Conservation (phyloP, 2,797 vertebrate species). For the Toxotes lorentzi region DNA sequence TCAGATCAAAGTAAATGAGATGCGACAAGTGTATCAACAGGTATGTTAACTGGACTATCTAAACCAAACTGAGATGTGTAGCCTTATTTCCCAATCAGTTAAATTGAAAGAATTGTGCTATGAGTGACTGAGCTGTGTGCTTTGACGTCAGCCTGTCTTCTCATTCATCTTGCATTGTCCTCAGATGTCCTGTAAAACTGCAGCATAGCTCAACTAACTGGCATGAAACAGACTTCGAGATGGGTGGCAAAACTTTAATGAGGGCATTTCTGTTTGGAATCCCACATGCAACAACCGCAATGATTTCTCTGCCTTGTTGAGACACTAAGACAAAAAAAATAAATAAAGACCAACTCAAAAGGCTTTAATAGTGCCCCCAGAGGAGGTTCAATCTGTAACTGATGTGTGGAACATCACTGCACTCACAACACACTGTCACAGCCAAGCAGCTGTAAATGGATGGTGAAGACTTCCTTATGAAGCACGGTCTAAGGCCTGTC, state of each 20-base stretch:
- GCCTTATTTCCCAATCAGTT: not conserved
- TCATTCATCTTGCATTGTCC: conserved; percentile 6
- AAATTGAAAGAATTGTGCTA: not conserved
- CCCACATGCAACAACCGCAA: conserved; percentile 26
- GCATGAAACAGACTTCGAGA: conserved; percentile 24
- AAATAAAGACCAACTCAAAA: conserved; percentile 39
- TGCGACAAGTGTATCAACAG: not conserved
- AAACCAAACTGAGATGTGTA: not conserved
- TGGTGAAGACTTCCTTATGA: conserved; percentile 10
- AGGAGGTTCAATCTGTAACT: conserved; percentile 28
- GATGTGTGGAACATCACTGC: conserved; percentile 20
- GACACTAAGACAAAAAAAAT: conserved; percentile 23
- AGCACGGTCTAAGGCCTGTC: conserved; percentile 18
- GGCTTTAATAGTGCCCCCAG: conserved; percentile 19
- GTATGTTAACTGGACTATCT: not conserved
- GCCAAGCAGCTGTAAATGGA: conserved; percentile 18
- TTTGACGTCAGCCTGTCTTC: conserved; percentile 3
- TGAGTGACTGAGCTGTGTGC: not conserved
- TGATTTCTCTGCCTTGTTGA: conserved; percentile 18
- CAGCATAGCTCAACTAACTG: conserved; percentile 12
- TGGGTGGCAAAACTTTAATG: conserved; percentile 35
- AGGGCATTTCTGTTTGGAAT: conserved; percentile 35
- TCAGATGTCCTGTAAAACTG: not conserved
- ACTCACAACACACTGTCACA: conserved; percentile 24
- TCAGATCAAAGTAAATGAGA: conserved; percentile 14